Evolutionary conservation across 2,797 vertebrate genomes (phyloP), one percentile per base, ranked within the genome.

Genomic region (Pangasius krempfi): DNA sequence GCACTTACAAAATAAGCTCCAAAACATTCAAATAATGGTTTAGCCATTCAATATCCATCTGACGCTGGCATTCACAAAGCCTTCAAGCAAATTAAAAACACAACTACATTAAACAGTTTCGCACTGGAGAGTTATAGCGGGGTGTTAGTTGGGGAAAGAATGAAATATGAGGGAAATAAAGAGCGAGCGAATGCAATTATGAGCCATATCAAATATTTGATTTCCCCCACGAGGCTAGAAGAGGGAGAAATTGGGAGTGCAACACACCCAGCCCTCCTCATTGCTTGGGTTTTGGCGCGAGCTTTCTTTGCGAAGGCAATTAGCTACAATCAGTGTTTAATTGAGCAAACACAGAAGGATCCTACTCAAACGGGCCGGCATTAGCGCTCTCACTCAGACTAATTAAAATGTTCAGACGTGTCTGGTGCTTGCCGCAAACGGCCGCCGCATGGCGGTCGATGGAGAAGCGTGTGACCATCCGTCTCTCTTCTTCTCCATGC

Each of bases 271-370:
- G 92, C 89, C 91, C 93, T 89, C 91, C 93, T 93, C 91, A 13
- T 87, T 89, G 92, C 92, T 92, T 92, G 90, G 90, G 90, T 90
- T 92, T 52, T 93, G 90, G 93, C 94, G 92, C 89, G 92, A 87
- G 93, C 91, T 90, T 92, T 93, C 93, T 92, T 94, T 93, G 90
- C 90, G 89, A 90, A 93, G 90, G 94, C 94, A 96, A 96, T 96
- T 95, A 96, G 90, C 93, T 91, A 93, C 95, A 96, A 95, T 96
- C 94, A 96, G 92, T 92, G 93, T 94, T 95, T 95, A 95, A 95
- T 94, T 95, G 94, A 95, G 93, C 95, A 93, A 94, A 95, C 94
- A 94, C 93, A 94, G 91, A 90, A 86, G 88, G 92, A 94, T 92
- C 92, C 88, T 58, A 66, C 88, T 89, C 86, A 93, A 95, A 90